Evolutionary conservation across 2,888 invertebrate species (phyloP), one percentile per base, ranked within the genome.

Genomic region (Rugalucina vietnamica): DNA sequence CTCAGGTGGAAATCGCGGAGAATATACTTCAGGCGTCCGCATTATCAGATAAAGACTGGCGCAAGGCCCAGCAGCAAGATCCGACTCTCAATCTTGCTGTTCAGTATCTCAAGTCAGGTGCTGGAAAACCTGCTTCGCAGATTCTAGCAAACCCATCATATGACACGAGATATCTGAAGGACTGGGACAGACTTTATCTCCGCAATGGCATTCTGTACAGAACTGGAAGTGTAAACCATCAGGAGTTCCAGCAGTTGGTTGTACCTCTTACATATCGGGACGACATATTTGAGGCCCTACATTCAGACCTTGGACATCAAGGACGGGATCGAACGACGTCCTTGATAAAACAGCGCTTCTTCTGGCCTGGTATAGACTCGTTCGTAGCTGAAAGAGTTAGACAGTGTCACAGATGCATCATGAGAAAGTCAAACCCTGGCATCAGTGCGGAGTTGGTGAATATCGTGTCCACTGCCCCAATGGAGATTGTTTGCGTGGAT

Each of bases 241-340:
- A 72, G 24, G 65, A 43, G 34, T n/a, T 29, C 18, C 8, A 75
- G 34, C 81, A 81, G 29, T 34, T 86, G 5, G 80, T 80, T 24
- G 32, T 82, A n/a, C 83, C 81, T 18, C 27, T n/a, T 14, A 24
- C 29, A 24, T 71, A 54, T 72, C 18, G 73, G 49, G n/a, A 70
- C 21, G 21, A 24, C 3, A 76, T 71, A 32, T 39, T 85, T 5
- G 27, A 50, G 12, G 36, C 21, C 29, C 54, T 81, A 8, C 84
- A 86, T 79, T 50, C 78, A n/a, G 71, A 86, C 0, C 34, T 84
- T 18, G 80, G 82, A 0, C 85, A 85, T 80, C 77, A 75, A 50
- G 86, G 82, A 14, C 34, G 80, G 32, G 82, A 81, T 54, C 29
- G 79, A 36, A 84, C 81, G 5, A 36, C 32, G 8, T 43, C 76